A percentile compares a stretch with the other conserved stretches of the same genome.
phyloP scores from a whole-genome alignment of 2,888 invertebrate species.

The Monochamus alternatus region DNA sequence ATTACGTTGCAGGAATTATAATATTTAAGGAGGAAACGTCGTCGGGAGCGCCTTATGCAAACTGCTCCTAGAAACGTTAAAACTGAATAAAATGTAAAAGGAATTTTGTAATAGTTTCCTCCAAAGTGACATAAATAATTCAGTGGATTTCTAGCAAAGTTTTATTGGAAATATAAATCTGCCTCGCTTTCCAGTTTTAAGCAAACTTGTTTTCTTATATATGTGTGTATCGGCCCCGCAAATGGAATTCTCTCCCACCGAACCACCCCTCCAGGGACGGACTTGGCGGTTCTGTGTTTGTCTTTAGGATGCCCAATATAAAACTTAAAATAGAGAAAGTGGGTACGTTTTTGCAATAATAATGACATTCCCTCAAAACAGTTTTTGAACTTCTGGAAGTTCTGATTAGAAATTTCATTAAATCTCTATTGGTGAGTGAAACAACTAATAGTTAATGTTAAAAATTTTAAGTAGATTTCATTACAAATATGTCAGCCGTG shows the following conservation, averaged over 20 bases:
- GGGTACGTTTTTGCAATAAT: too few species aligned
- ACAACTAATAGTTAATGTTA: too few species aligned
- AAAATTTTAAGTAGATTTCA: too few species aligned
- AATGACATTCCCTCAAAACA: too few species aligned
- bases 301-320: too few species aligned
- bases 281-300: neutral
- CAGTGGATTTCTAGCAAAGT: constrained; percentile 50
- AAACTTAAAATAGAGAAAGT: too few species aligned
- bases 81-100: constrained; percentile 52
- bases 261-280: constrained; percentile 17
- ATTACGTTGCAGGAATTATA: constrained; percentile 25
- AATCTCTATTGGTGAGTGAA: too few species aligned
- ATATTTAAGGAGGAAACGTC: constrained; percentile 21
- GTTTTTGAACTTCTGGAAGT: too few species aligned
- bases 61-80: constrained; percentile 41
- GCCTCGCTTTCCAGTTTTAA: constrained; percentile 42
- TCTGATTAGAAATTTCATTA: too few species aligned
- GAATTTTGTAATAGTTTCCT: constrained; percentile 50
- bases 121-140: constrained; percentile 54
- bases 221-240: constrained; percentile 32
- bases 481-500: too few species aligned
- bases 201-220: constrained; percentile 37
- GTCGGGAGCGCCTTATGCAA: constrained; percentile 15
- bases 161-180: constrained; percentile 52
- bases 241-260: constrained; percentile 32